These are phyloP conservation scores for Excalfactoria chinensis DNA, from an alignment of 2,113 vertebrate species.

Conservation along the genomic window DNA sequence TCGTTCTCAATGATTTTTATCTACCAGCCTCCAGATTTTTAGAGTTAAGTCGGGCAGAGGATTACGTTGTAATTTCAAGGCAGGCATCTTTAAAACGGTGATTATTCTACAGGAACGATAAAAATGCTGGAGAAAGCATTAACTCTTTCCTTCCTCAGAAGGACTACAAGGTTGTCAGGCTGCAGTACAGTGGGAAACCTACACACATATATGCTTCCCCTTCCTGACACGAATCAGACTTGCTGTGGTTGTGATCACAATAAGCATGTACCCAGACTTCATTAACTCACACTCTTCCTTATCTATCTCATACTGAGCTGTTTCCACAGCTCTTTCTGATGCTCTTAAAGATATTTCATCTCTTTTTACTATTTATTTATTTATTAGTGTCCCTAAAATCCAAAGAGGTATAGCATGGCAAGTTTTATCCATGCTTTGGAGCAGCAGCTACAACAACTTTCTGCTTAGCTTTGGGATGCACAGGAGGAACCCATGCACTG, in stretches of 20 bases:
- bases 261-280: not conserved
- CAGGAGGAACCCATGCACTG: not conserved
- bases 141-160: not conserved
- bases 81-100: not conserved
- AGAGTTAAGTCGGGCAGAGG: not conserved
- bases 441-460: not conserved
- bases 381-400: not conserved
- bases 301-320: not conserved
- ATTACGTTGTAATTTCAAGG: not conserved
- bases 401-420: not conserved
- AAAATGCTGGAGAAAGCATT: not conserved
- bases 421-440: not conserved
- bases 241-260: not conserved
- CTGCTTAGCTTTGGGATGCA: not conserved
- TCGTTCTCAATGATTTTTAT: constrained; percentile 12
- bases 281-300: not conserved
- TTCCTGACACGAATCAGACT: not conserved
- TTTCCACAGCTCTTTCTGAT: not conserved
- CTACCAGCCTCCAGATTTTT: not conserved
- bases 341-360: not conserved
- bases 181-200: not conserved
- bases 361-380: not conserved
- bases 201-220: not conserved
- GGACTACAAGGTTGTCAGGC: not conserved
- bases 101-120: not conserved